Evolutionary conservation across 2,888 invertebrate genomes (phyloP).

Genomic region (Mechanitis messenoides): DNA sequence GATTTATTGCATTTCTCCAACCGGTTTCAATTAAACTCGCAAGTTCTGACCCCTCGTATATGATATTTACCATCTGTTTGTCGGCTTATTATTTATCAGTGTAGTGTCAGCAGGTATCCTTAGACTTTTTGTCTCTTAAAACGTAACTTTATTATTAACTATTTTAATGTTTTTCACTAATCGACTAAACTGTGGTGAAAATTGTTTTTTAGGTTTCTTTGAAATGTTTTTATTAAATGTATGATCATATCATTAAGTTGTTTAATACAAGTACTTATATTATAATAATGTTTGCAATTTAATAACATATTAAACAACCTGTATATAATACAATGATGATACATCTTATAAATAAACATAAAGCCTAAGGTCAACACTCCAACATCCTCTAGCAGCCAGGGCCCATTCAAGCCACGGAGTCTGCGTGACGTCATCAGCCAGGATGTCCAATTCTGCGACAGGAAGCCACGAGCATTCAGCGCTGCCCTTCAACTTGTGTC

Average conservation of each 20-base stretch:
- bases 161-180: too few species aligned
- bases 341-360: constrained; percentile 6
- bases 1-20: constrained; percentile 23
- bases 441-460: constrained; percentile 39
- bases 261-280: too few species aligned
- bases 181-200: too few species aligned
- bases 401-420: constrained; percentile 7
- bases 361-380: background rate
- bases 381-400: constrained; percentile 2
- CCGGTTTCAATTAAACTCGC: constrained; percentile 21
- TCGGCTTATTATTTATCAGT: constrained; percentile 1
- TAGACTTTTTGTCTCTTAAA: too few species aligned
- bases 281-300: too few species aligned
- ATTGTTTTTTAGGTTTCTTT: too few species aligned
- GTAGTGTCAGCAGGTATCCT: too few species aligned
- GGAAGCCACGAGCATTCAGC: constrained; percentile 34
- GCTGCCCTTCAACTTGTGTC: constrained; percentile 43
- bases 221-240: too few species aligned
- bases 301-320: background rate
- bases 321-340: background rate
- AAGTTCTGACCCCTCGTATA: constrained; percentile 20
- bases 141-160: too few species aligned
- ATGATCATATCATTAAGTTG: too few species aligned
- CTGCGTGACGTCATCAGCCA: constrained; percentile 32
- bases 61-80: constrained; percentile 25